A percentile compares a stretch with the other conserved stretches of the same genome.
phyloP scores from a whole-genome alignment of 1,140 invertebrate species.

The Bombus haemorrhoidalis region DNA sequence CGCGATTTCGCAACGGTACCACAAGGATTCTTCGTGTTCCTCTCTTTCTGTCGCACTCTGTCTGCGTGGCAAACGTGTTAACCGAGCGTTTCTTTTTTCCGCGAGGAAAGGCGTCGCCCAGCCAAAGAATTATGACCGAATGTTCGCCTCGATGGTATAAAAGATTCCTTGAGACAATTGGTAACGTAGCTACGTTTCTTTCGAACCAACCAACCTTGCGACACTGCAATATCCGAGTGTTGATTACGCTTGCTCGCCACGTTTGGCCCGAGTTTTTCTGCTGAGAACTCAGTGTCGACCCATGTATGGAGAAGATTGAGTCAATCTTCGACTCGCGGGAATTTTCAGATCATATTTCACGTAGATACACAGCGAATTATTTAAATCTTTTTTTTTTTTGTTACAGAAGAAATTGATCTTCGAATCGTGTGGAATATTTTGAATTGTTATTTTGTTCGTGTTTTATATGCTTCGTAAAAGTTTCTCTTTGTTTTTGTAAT shows the following conservation, averaged over 20 bases:
- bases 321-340: not conserved
- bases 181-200: not conserved
- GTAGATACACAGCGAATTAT: not conserved
- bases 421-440: not conserved
- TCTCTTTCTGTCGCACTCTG: not conserved
- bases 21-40: not conserved
- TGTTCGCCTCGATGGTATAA: not conserved
- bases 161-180: slow-evolving; percentile 2
- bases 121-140: not conserved
- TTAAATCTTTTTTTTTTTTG: not conserved
- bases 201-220: not conserved
- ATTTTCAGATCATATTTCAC: not conserved
- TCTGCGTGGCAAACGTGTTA: no score
- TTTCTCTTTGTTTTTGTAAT: not conserved
- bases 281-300: not conserved
- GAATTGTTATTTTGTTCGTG: no score
- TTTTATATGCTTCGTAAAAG: not conserved
- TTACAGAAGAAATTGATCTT: not conserved
- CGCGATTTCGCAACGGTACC: not conserved
- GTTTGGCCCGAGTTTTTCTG: not conserved
- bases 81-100: no score
- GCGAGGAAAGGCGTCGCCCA: not conserved
- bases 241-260: not conserved
- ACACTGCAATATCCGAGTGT: not conserved
- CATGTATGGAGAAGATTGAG: not conserved